Conservation (phyloP, 2,888 invertebrate species). For the Prosapia bicincta region DNA sequence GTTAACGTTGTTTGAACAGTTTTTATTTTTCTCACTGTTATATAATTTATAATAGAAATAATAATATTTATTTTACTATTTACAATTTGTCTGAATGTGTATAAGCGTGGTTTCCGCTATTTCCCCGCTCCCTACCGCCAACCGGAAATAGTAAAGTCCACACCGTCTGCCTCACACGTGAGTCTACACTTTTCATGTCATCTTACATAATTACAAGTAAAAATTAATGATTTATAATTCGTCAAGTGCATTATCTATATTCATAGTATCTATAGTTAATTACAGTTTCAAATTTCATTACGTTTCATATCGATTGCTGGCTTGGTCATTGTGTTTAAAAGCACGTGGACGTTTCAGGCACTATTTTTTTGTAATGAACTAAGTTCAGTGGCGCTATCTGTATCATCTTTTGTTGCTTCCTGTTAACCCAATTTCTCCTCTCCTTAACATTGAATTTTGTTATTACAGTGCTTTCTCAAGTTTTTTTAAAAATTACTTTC, state of each 20-base stretch:
- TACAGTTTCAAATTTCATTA: too few relatives aligned
- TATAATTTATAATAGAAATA: too few relatives aligned
- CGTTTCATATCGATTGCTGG: neutral
- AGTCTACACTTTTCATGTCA: neutral
- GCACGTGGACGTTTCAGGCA: neutral
- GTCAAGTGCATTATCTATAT: too few relatives aligned
- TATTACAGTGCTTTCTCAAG: too few relatives aligned
- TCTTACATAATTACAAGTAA: neutral
- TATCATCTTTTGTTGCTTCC: neutral
- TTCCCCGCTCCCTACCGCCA: slow-evolving; percentile 20
- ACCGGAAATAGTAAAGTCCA: slow-evolving; percentile 21
- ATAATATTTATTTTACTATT: neutral
- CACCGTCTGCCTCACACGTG: slow-evolving; percentile 15
- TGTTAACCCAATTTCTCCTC: neutral
- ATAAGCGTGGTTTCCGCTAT: neutral
- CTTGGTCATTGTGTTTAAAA: neutral
- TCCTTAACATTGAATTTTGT: neutral
- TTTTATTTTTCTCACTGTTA: too few relatives aligned
- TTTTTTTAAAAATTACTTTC: too few relatives aligned
- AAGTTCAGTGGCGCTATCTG: neutral
- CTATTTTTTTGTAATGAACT: neutral
- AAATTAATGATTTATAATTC: too few relatives aligned
- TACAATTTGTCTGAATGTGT: neutral
- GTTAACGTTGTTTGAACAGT: neutral
- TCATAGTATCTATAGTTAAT: too few relatives aligned